Evolutionary conservation across 2,797 vertebrate species (phyloP).

Genomic region (Clamator glandarius): DNA sequence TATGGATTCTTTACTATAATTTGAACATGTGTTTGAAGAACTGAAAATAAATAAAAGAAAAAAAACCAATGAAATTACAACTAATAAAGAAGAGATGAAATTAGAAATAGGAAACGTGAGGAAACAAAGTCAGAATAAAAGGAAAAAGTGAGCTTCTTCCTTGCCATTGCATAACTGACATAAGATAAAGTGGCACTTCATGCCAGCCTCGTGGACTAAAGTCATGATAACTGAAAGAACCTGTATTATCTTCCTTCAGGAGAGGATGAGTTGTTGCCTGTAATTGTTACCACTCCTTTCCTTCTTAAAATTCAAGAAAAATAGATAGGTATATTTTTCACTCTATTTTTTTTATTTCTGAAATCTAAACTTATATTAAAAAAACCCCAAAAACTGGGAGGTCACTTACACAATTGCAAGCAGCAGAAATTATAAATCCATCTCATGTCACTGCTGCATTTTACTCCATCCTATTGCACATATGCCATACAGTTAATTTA

Average conservation of each 20-base stretch:
- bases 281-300: background rate
- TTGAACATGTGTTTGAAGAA: background rate
- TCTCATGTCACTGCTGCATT: fast-evolving
- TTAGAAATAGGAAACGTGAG: background rate
- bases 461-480: background rate
- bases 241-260: background rate
- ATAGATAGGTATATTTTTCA: background rate
- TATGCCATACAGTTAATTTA: background rate
- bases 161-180: background rate
- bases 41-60: background rate
- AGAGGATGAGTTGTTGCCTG: background rate
- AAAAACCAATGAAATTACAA: background rate
- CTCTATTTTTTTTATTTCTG: background rate
- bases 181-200: background rate
- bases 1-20: background rate
- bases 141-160: background rate
- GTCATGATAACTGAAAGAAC: background rate
- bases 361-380: no score
- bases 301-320: background rate
- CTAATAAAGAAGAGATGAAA: background rate
- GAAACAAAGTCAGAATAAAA: background rate
- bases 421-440: background rate
- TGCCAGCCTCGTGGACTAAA: background rate
- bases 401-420: background rate
- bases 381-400: no score